Evolutionary conservation across 2,888 invertebrate species (phyloP).

Genomic region (Lithosia quadra): DNA sequence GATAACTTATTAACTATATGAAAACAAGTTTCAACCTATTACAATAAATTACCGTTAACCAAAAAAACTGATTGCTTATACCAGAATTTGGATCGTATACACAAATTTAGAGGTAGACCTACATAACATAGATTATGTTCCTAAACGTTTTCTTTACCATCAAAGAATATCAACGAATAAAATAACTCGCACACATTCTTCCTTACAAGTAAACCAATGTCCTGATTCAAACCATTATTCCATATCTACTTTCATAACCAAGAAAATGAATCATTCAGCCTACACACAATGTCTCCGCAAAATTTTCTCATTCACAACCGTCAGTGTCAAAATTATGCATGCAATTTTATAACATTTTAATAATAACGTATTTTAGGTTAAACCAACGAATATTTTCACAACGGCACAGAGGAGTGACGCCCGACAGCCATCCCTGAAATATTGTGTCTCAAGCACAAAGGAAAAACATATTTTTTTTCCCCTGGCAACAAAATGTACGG

Average conservation of each 20-base stretch:
- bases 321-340: slow-evolving; percentile 56
- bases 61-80: too few species aligned
- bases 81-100: too few species aligned
- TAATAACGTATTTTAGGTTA: slow-evolving; percentile 54
- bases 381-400: slow-evolving; percentile 45
- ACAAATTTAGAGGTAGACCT: too few species aligned
- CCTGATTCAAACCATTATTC: slow-evolving; percentile 14
- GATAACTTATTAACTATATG: too few species aligned
- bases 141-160: too few species aligned
- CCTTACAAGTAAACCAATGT: neutral
- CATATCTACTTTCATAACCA: slow-evolving; percentile 11
- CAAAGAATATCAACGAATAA: neutral
- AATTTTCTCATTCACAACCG: slow-evolving; percentile 41
- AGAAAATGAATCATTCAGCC: slow-evolving; percentile 37
- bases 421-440: slow-evolving; percentile 57
- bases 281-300: slow-evolving; percentile 25
- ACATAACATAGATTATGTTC: too few species aligned
- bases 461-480: slow-evolving; percentile 65
- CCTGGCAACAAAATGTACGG: slow-evolving; percentile 57
- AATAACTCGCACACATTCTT: neutral
- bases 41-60: too few species aligned
- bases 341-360: slow-evolving; percentile 50
- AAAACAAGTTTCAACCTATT: too few species aligned
- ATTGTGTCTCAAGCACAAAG: slow-evolving; percentile 68
- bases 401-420: slow-evolving; percentile 27